Conservation (phyloP, 2,113 vertebrate species). For the Fulmarus glacialis region DNA sequence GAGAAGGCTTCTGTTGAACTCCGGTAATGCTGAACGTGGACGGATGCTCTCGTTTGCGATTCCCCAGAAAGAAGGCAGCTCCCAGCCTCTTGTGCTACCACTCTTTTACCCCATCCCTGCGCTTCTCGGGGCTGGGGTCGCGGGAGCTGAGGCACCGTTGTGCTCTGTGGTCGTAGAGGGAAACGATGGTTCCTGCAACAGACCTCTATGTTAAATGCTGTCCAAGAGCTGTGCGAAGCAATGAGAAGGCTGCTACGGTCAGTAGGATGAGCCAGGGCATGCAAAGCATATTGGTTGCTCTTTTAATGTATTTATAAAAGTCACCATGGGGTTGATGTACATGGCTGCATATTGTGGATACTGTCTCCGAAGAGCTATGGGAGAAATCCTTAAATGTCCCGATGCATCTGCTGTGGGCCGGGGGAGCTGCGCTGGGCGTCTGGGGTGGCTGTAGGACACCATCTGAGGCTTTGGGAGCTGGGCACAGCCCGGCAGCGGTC, state of each 20-base stretch:
- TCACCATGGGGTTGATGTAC: background rate
- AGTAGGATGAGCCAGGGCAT: background rate
- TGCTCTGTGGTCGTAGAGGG: fast-evolving
- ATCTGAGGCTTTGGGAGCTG: background rate
- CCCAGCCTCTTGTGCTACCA: background rate
- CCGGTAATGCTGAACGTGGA: fast-evolving
- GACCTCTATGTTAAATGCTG: background rate
- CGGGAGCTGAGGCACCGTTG: background rate
- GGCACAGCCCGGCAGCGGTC: background rate
- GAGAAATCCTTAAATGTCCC: background rate
- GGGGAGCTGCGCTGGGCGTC: background rate
- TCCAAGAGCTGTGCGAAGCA: background rate
- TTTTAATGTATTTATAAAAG: background rate
- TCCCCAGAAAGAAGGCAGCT: background rate
- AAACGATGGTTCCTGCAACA: background rate
- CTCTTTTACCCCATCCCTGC: background rate
- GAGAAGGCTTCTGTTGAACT: background rate
- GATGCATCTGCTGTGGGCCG: fast-evolving
- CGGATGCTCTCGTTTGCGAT: fast-evolving
- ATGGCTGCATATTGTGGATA: fast-evolving
- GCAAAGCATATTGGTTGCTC: background rate
- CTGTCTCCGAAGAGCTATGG: background rate
- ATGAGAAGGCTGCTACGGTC: fast-evolving
- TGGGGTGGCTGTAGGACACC: background rate
- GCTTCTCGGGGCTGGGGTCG: fast-evolving